A percentile compares a stretch with the other conserved stretches of the same genome.
Conservation (phyloP, 2,797 vertebrate species). For the Tolypeutes matacus region DNA sequence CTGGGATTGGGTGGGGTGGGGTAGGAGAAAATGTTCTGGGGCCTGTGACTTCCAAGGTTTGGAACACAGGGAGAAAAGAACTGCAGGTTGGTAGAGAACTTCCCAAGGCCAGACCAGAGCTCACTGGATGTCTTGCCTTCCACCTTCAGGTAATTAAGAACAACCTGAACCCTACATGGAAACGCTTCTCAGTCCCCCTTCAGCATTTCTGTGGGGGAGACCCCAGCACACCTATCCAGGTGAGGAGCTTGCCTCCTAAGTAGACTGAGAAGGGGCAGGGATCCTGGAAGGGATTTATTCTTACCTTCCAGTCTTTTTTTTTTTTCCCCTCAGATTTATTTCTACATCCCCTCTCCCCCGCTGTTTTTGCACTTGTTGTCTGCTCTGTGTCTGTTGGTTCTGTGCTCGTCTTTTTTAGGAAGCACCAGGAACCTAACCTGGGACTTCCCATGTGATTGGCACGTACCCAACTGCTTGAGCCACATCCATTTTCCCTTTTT, state of each 20-base stretch:
- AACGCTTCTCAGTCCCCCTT: slow-evolving; percentile 92
- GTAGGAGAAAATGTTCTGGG: background rate
- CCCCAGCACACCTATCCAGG: slow-evolving; percentile 93
- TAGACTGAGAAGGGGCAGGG: background rate
- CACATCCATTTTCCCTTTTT: background rate
- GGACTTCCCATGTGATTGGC: too few relatives aligned
- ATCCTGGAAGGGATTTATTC: background rate
- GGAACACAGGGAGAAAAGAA: background rate
- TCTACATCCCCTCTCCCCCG: too few relatives aligned
- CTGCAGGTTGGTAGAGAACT: background rate
- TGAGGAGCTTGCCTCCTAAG: slow-evolving; percentile 79
- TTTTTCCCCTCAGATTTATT: too few relatives aligned
- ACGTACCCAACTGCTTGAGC: too few relatives aligned
- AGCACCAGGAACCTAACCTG: background rate
- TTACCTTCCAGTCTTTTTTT: too few relatives aligned
- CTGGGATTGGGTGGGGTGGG: background rate
- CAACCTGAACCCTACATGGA: slow-evolving; percentile 95
- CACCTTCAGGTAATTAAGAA: slow-evolving; percentile 94
- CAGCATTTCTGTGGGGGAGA: slow-evolving; percentile 94
- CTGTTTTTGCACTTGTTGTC: too few relatives aligned
- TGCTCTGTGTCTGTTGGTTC: too few relatives aligned
- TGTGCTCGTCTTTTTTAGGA: too few relatives aligned
- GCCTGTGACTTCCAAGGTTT: slow-evolving; percentile 32
- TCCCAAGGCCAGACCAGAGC: background rate
- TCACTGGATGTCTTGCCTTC: slow-evolving; percentile 27